Evolutionary conservation across 1,140 invertebrate species (phyloP).

Genomic region (Camponotus vicinus): DNA sequence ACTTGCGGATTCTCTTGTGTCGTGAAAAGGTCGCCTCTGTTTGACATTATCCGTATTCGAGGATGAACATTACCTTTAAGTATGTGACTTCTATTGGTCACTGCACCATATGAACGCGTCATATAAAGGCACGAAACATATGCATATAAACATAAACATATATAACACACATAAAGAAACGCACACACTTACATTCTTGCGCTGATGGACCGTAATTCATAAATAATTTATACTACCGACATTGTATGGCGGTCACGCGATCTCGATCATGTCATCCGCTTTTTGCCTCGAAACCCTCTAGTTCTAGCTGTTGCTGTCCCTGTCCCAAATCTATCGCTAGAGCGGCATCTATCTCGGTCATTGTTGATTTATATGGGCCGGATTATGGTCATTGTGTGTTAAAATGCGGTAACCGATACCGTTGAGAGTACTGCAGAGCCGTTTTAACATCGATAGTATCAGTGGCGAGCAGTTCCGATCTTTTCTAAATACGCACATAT

Average conservation of each 20-base stretch:
- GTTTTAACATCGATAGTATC: slow-evolving; percentile 7
- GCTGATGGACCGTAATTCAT: slow-evolving; percentile 55
- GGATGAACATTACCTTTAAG: slow-evolving; percentile 36
- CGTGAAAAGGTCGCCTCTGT: background rate
- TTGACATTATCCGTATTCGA: slow-evolving; percentile 13
- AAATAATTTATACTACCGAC: slow-evolving; percentile 69
- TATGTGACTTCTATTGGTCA: background rate
- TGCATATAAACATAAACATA: background rate
- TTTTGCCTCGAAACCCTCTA: slow-evolving; percentile 34
- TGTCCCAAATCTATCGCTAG: slow-evolving; percentile 28
- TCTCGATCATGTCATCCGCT: slow-evolving; percentile 66
- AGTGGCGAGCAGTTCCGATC: background rate
- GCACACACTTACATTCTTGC: background rate
- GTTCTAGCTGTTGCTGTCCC: slow-evolving; percentile 7
- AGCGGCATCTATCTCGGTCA: slow-evolving; percentile 24
- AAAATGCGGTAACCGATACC: slow-evolving; percentile 24
- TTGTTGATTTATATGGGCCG: slow-evolving; percentile 13
- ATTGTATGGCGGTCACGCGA: slow-evolving; percentile 62
- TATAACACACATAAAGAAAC: background rate
- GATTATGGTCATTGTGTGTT: slow-evolving; percentile 31
- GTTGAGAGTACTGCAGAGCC: background rate
- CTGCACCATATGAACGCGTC: background rate
- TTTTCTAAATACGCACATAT: background rate
- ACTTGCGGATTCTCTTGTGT: slow-evolving; percentile 16
- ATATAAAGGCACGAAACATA: background rate